Percentiles rank a stretch among this genome's conserved stretches.
phyloP scores from a whole-genome alignment of 2,888 invertebrate species.

The Strigamia maritima region DNA sequence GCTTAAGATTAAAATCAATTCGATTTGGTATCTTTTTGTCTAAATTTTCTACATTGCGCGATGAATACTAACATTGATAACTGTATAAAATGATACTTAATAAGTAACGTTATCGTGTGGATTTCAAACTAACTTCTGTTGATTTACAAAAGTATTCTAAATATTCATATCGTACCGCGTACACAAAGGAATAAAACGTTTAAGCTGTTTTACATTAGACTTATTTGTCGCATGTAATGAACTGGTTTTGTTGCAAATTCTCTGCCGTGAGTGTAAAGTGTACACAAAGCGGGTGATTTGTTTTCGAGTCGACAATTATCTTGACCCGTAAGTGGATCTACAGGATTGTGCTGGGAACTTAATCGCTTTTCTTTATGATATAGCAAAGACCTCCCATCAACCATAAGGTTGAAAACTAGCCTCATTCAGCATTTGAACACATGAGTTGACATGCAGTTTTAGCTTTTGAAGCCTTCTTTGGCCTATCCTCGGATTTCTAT shows the following conservation, averaged over 20 bases:
- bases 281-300: slow-evolving; percentile 7
- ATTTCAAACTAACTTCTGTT: too few species aligned
- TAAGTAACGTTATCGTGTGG: neutral
- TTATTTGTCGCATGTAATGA: neutral
- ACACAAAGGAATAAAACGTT: too few species aligned
- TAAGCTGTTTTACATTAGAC: too few species aligned
- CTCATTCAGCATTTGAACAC: slow-evolving; percentile 7
- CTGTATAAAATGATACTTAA: neutral
- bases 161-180: too few species aligned
- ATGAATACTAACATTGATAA: neutral
- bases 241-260: slow-evolving; percentile 7
- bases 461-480: neutral
- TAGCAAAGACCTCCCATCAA: slow-evolving; percentile 16
- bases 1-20: slow-evolving; percentile 19
- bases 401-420: neutral
- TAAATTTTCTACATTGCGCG: neutral
- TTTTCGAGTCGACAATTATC: slow-evolving; percentile 12
- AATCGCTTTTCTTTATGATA: slow-evolving; percentile 19
- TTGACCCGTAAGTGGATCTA: slow-evolving; percentile 16
- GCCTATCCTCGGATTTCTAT: slow-evolving; percentile 28
- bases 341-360: slow-evolving; percentile 23
- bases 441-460: slow-evolving; percentile 15
- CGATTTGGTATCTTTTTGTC: neutral
- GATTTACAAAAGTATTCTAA: too few species aligned
- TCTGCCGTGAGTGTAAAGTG: neutral